Base-by-base conservation (phyloP, 2,888 invertebrate genomes). In the Acrobasis repandana region DNA sequence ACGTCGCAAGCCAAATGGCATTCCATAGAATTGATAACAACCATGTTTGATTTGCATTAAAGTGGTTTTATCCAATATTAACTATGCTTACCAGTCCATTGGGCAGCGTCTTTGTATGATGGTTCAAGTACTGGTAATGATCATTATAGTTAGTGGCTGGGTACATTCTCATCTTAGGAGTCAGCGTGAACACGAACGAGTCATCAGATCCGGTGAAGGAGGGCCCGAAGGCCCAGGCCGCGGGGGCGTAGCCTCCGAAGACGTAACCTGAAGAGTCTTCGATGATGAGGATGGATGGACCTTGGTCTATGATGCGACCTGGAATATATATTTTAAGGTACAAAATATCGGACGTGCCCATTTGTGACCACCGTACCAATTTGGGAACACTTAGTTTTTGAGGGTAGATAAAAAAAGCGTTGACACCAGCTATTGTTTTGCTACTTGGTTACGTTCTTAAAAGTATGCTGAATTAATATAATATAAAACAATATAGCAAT, bases 101-200 rank as follows among this genome's bases (percentile, higher is more conserved):
- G 0, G 98, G 98, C 93, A 99, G 93, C 0, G 98, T 98, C 87
- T 98, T 96, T 69, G 98, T 98, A 73, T 97, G 96, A 63, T 96
- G 93, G 87, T 98, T 98, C 67, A 99, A 93, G 84, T 99, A 99
- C 90, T 97, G 97, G 83, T 95, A 99, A 81, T 98, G 97, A 65
- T 96, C 93, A 84, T 98, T 98, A 84, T 96, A 97, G 0, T 95
- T 95, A 0, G 97, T 97, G 0, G 97, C 90, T 0, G 93, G 93
- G 82, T 96, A 98, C 2, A 96, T 93, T 43, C 96, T 88, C 94
- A 97, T 96, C 61, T 94, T 93, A 0, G 98, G 98, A 28, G 94
- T 93, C 58, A 98, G 88, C 0, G 96, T 95, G 86, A 98, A 98
- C 36, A 99, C 89, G 88, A 98, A 97, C 52, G 97, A 95, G 28